phyloP scores from a whole-genome alignment of 2,888 invertebrate genomes.

The Rhodophaea formosa region DNA sequence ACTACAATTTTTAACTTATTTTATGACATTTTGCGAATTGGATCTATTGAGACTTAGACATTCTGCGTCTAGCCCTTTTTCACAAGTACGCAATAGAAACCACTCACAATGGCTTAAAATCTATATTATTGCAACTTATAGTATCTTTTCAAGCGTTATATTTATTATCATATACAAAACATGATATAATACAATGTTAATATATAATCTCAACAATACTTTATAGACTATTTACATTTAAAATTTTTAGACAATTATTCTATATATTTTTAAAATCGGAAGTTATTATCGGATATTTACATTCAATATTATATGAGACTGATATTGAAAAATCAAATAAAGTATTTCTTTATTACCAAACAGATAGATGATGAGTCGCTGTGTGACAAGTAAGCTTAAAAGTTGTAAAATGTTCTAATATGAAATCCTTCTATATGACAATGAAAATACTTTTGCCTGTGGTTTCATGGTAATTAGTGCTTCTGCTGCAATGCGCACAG shows the following conservation, averaged over 20 bases:
- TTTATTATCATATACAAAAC: slow-evolving; percentile 30
- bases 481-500: no score
- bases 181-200: slow-evolving; percentile 32
- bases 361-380: no score
- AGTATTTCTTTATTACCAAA: background rate
- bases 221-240: slow-evolving; percentile 24
- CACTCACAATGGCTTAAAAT: slow-evolving; percentile 41
- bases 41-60: background rate
- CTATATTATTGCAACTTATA: slow-evolving; percentile 42
- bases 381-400: no score
- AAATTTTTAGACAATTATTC: background rate
- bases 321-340: background rate
- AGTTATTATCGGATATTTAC: background rate
- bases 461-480: no score
- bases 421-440: no score
- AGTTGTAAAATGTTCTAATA: no score
- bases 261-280: background rate
- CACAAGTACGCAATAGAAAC: slow-evolving; percentile 32
- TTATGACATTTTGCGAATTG: background rate
- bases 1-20: no score
- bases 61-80: slow-evolving; percentile 6
- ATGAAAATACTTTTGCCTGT: no score
- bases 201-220: slow-evolving; percentile 30
- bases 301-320: background rate
- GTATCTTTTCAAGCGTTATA: slow-evolving; percentile 36